Evolutionary conservation across 2,113 vertebrate genomes (phyloP).

Genomic region (Thalassoma bifasciatum): DNA sequence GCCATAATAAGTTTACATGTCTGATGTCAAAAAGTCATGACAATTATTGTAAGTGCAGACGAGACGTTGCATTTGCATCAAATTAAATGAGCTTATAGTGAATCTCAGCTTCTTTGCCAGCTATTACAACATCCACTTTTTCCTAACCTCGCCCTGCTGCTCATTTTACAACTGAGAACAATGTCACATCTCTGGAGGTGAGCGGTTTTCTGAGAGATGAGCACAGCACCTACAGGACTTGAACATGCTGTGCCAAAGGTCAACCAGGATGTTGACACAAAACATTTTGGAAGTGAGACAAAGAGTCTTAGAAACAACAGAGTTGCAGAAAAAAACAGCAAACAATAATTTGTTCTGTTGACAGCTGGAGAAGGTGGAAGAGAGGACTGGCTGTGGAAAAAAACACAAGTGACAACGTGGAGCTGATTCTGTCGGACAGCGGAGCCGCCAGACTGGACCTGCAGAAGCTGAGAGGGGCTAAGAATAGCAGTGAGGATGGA

Average conservation of each 20-base stretch:
- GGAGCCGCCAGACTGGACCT: not conserved
- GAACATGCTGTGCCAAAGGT: constrained; percentile 7
- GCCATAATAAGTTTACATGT: not conserved
- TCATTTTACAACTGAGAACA: no score
- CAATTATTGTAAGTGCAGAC: not conserved
- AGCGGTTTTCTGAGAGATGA: constrained; percentile 5
- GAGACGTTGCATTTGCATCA: not conserved
- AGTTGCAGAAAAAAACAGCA: not conserved
- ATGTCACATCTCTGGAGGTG: no score
- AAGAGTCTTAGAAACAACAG: not conserved
- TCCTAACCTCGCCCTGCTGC: no score
- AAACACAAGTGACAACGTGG: not conserved
- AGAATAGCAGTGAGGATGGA: constrained; percentile 21
- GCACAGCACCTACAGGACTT: constrained; percentile 5
- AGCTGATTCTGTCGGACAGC: constrained; percentile 5
- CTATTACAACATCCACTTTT: no score
- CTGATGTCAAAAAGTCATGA: not conserved
- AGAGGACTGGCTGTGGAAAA: not conserved
- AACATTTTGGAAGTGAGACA: constrained; percentile 9
- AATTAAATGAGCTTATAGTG: not conserved
- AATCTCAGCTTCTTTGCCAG: not conserved
- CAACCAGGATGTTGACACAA: not conserved
- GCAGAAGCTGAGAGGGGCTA: not conserved
- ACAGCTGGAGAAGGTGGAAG: not conserved
- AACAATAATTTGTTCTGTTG: not conserved